These are phyloP conservation scores for Callipepla squamata DNA, from an alignment of 2,113 vertebrate genomes.

Conservation along the genomic window DNA sequence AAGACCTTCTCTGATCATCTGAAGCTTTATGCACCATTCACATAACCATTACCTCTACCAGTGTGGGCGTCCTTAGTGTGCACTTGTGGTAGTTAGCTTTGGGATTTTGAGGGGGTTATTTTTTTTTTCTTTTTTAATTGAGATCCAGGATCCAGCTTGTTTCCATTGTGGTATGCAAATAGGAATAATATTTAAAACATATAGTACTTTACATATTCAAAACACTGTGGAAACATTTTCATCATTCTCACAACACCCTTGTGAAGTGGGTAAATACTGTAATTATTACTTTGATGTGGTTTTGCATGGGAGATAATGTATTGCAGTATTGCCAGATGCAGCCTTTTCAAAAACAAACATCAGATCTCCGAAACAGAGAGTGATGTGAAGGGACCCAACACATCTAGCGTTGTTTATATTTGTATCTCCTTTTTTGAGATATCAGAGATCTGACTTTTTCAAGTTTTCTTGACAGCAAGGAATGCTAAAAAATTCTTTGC, in stretches of 20 bases:
- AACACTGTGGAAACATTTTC: constrained; percentile 16
- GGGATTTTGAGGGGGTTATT: not conserved
- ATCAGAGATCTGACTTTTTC: not conserved
- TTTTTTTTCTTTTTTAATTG: not conserved
- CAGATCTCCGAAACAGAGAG: not conserved
- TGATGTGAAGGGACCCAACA: constrained; percentile 11
- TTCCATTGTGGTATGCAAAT: constrained; percentile 13
- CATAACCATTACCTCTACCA: not conserved
- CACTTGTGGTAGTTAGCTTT: not conserved
- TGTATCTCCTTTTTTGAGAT: not conserved
- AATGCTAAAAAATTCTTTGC: not conserved
- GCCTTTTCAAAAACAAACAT: not conserved
- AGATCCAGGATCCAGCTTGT: not conserved
- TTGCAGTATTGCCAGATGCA: not conserved
- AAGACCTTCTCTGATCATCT: not conserved
- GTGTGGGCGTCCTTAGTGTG: not conserved
- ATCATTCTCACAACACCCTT: not conserved
- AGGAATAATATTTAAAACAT: constrained; percentile 28
- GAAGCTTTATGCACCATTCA: not conserved
- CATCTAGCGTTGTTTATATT: not conserved
- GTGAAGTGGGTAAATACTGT: constrained; percentile 8
- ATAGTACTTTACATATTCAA: constrained; percentile 9
- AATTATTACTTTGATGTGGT: not conserved
- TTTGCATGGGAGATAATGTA: not conserved
- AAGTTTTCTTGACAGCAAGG: constrained; percentile 6